A percentile compares a stretch with the other conserved stretches of the same genome.
These are phyloP conservation scores for Ashinkailepas kermadecensis DNA, from an alignment of 2,888 invertebrate genomes.

Conservation along the genomic window DNA sequence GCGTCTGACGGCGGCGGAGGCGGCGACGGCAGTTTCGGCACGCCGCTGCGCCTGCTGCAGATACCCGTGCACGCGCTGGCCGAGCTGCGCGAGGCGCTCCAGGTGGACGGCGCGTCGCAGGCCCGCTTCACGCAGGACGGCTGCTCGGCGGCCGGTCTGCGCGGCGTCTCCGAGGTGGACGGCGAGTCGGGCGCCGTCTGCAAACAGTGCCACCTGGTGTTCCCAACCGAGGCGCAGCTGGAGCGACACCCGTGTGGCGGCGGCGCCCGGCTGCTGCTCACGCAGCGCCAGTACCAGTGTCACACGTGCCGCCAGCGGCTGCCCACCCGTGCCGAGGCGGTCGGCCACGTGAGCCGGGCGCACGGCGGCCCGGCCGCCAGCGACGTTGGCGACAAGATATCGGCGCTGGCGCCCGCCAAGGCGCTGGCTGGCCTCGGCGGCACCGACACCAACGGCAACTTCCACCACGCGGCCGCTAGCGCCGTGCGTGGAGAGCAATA, in stretches of 20 bases:
- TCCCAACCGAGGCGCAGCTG: constrained; percentile 29
- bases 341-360: constrained; percentile 27
- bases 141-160: constrained; percentile 27
- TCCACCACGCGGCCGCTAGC: neutral
- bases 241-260: constrained; percentile 31
- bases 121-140: constrained; percentile 33
- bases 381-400: neutral
- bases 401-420: neutral
- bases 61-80: constrained; percentile 30
- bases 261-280: constrained; percentile 30
- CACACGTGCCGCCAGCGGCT: constrained; percentile 27
- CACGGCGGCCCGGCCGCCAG: constrained; percentile 9
- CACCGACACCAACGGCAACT: constrained; percentile 23
- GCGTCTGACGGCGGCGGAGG: neutral
- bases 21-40: constrained; percentile 25
- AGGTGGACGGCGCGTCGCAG: constrained; percentile 27
- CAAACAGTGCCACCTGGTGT: constrained; percentile 33
- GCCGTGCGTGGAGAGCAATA: neutral
- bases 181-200: constrained; percentile 34
- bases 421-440: neutral
- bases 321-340: constrained; percentile 29
- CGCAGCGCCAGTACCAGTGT: constrained; percentile 32
- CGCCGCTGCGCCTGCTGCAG: constrained; percentile 32
- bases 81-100: constrained; percentile 31
- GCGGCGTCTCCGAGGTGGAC: constrained; percentile 23